Base-by-base conservation (phyloP, 1,140 invertebrate genomes). In the Calephelis nemesis region DNA sequence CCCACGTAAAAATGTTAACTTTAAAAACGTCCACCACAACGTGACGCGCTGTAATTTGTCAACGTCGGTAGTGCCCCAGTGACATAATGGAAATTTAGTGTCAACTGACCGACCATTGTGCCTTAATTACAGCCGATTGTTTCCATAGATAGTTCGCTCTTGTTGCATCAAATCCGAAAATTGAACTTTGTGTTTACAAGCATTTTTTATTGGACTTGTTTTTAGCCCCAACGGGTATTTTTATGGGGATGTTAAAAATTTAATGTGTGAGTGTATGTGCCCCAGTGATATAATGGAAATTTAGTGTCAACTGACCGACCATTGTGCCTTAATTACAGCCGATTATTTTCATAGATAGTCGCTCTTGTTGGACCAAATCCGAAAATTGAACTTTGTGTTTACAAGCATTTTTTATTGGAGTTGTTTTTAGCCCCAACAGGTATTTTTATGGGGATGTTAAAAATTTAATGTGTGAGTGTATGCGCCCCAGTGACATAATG, bases 71-170 rank as follows among this genome's bases (percentile, higher is more conserved):
- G 45, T 58, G 52, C 65, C 63, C 54, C 63, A 47, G 48, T 63
- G 62, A 73, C 64, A 67, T 72, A 76, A 76, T 76, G 72, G 72
- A 72, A 71, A 78, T 70, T 74, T 71, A 76, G 74, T 74, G 71
- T 72, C 72, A 78, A 74, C 72, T 74, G 69, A 52, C 60, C 67
- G 65, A 15, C 70, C 70, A 68, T 73, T 71, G 42, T 45, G 66
- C 45, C 63, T 65, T 69, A 70, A 75, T 75, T 78, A 72, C 64
- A 72, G 62, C 42, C 67, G 67, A 76, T 74, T 68, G 69, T 73
- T 76, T 75, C 66, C 69, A 71, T 74, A 69, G 62, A 69, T 74
- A 69, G 58, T 69, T 68, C 47, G 39, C 47, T 65, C 42, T 63
- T 69, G 50, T 45, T 66, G 63, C 9, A 10, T 10, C 52, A 10